Evolutionary conservation across 1,140 invertebrate species (phyloP).

Genomic region (Hylaeus anthracinus): DNA sequence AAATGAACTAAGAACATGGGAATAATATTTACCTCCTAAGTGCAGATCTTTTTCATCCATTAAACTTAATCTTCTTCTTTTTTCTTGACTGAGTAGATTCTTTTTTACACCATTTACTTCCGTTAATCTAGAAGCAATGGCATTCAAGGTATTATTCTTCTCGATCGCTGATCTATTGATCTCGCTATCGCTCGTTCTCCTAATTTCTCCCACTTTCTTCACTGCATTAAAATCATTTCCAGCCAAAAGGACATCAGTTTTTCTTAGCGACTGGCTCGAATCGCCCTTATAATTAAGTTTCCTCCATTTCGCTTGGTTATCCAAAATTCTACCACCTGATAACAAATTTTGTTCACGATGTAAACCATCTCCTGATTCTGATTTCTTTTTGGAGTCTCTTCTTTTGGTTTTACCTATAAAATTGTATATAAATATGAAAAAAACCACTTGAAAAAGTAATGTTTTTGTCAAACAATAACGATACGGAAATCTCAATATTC

Average conservation of each 20-base stretch:
- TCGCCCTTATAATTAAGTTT: conserved; percentile 78
- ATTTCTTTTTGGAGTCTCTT: conserved; percentile 82
- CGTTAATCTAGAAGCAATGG: conserved; percentile 67
- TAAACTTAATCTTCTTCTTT: conserved; percentile 77
- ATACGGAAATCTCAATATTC: not conserved
- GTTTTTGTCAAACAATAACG: not conserved
- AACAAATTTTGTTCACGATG: conserved; percentile 79
- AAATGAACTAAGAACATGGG: not conserved
- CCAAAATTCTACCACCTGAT: conserved; percentile 78
- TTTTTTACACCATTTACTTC: conserved; percentile 79
- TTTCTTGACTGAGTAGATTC: conserved; percentile 76
- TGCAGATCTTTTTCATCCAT: conserved; percentile 79
- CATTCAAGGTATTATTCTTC: conserved; percentile 67
- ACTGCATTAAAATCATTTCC: conserved; percentile 70
- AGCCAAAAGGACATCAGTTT: conserved; percentile 67
- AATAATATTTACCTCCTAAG: conserved; percentile 69
- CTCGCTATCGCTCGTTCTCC: conserved; percentile 81
- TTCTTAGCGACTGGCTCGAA: conserved; percentile 64
- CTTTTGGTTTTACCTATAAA: conserved; percentile 80
- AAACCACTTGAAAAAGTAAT: conserved; percentile 10
- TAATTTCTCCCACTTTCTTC: conserved; percentile 76
- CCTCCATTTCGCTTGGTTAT: conserved; percentile 78
- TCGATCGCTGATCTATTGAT: conserved; percentile 67
- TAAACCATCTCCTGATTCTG: conserved; percentile 77
- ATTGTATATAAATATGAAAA: conserved; percentile 7